Evolutionary conservation across 2,888 invertebrate species (phyloP), one percentile per base, ranked within the genome.

Genomic region (Ophonus ardosiacus): DNA sequence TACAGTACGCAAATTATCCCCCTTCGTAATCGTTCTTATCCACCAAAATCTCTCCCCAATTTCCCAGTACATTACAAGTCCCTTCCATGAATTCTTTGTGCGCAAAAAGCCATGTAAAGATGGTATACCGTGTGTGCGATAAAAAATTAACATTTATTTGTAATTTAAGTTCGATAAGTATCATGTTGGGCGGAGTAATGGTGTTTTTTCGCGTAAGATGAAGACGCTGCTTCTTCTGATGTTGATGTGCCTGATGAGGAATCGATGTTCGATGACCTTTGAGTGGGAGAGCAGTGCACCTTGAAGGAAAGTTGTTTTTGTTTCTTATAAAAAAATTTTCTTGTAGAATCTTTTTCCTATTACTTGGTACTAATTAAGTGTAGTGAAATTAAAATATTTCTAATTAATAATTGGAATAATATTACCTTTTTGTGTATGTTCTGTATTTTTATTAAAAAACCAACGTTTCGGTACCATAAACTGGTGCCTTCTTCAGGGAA

Each of bases 211-310:
- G 78, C 84, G 18, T 40, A 15, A 40, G 71, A 43, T 74, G 71
- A 74, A 74, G 71, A 74, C 83, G 86, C 86, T 88, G 88, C 68
- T 43, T 63, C 63, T 63, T 63, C 15, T 17, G 51, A 65, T 91
- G 91, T 91, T 91, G 88, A 89, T 89, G 89, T 89, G 89, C 88
- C 88, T 87, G 88, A 90, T 91, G 88, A 92, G 92, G 92, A 92
- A 84, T 78, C 78, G 56, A 59, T 63, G 65, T 31, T 84, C 74
- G 76, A 61, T 83, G 76, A 83, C 83, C 76, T 84, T 56, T 74
- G 71, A 57, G 59, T 59, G 71, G 83, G 83, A 43, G 81, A 61
- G 10, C 63, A 65, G 38, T 81, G 65, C 61, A 63, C 81, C 43
- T 63, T 65, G 40, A 74, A 43, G 51, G 38, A 65, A 68, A 68